Percentiles rank a stretch among this genome's conserved stretches.
Conservation (phyloP, 2,113 vertebrate genomes). For the Enhydra lutris region DNA sequence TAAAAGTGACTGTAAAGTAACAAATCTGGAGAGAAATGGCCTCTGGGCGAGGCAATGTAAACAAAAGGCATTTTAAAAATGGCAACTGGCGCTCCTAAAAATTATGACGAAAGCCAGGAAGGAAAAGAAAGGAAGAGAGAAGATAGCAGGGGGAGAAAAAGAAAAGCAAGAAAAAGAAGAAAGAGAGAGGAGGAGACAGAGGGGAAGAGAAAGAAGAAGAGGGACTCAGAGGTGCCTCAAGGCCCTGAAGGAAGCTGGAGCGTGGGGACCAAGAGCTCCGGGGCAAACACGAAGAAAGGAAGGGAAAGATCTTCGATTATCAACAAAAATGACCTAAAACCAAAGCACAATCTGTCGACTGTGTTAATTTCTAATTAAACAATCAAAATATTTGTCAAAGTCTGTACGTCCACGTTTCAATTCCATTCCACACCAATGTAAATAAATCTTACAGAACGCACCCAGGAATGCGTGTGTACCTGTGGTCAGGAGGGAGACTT, state of each 20-base stretch:
- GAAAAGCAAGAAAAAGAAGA: background rate
- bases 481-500: background rate
- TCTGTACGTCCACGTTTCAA: background rate
- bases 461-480: too few species aligned
- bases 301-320: background rate
- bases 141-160: too few species aligned
- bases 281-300: background rate
- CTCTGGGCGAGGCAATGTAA: background rate
- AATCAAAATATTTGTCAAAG: background rate
- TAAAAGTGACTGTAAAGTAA: constrained; percentile 14
- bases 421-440: background rate
- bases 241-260: background rate
- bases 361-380: background rate
- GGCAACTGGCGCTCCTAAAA: background rate
- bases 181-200: background rate
- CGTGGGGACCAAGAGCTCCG: background rate
- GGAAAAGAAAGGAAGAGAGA: background rate
- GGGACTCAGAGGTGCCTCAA: background rate
- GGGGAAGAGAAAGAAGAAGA: background rate
- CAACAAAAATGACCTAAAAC: background rate
- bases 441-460: background rate
- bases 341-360: background rate
- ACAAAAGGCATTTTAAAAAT: background rate
- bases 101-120: background rate
- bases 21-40: background rate